Evolutionary conservation across 1,140 invertebrate genomes (phyloP).

Genomic region (Pseudomyrmex concolor): DNA sequence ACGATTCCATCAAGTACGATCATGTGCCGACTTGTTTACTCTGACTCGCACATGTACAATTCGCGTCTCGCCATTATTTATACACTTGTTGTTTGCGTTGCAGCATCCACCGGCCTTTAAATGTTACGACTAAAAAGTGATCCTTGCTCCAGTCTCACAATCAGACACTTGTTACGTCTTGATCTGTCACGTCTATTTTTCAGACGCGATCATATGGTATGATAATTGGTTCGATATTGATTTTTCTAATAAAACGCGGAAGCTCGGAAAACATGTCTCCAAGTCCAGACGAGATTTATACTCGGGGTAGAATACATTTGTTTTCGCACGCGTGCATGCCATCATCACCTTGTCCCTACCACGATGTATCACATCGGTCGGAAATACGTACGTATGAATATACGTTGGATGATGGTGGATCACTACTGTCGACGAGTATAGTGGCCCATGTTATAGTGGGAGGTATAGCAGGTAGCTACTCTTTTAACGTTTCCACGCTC

Average conservation of each 20-base stretch:
- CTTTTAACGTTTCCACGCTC: constrained; percentile 77
- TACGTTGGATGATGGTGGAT: constrained; percentile 9
- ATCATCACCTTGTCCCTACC: constrained; percentile 16
- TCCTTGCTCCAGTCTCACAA: too few relatives aligned
- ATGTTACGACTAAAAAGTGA: too few relatives aligned
- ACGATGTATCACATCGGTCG: neutral
- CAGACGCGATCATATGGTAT: too few relatives aligned
- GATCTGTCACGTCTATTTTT: too few relatives aligned
- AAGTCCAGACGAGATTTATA: neutral
- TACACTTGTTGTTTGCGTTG: neutral
- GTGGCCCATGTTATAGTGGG: constrained; percentile 74
- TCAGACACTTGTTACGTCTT: too few relatives aligned
- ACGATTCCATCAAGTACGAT: constrained; percentile 64
- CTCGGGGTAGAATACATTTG: neutral
- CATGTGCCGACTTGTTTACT: neutral
- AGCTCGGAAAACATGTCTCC: too few relatives aligned
- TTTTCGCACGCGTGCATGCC: constrained; percentile 6
- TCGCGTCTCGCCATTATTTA: neutral
- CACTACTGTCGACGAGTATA: constrained; percentile 31
- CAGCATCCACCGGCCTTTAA: too few relatives aligned
- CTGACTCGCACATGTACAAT: neutral
- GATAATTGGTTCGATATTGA: too few relatives aligned
- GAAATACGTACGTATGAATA: constrained; percentile 29
- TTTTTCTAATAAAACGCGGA: too few relatives aligned
- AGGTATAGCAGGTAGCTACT: constrained; percentile 80